Evolutionary conservation across 1,140 invertebrate species (phyloP), one percentile per base, ranked within the genome.

Genomic region (Formica exsecta): DNA sequence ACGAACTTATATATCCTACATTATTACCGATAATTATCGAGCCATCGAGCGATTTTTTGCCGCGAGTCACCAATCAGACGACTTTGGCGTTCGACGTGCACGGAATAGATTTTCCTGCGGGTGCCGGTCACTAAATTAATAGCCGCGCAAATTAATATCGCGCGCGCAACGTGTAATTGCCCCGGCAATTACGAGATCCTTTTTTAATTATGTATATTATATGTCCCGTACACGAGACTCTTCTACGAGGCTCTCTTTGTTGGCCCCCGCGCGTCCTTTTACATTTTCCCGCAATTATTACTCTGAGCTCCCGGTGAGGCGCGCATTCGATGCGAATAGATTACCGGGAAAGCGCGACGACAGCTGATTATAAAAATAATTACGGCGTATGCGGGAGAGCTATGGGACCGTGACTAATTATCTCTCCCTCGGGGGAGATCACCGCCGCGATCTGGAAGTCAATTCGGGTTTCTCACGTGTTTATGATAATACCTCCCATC

Each of bases 301-400:
- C 2, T 16, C n/a, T 65, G 59, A 73, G 61, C 36, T 25, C 51
- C 75, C 29, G 38, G 19, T 13, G 75, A 81, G 70, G 54, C 74
- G 54, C 74, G 84, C 68, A 70, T 85, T 80, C 54, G 88, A 84
- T 22, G 74, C 74, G 85, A 73, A 85, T 81, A 38, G 87, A 90
- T 91, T 88, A 79, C 85, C 62, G 74, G 87, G 90, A 91, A 91
- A 91, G 88, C 85, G 87, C 85, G 90, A 91, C 88, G 90, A 91
- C 90, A 91, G 89, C 66, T 81, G 90, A 90, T 91, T 90, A 89
- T 76, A 87, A 86, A 88, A 91, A 90, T 89, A 88, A 91, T 90
- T 90, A 62, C 70, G 64, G 66, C 57, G 65, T 68, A 48, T n/a
- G 38, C 68, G 51, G 7, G 62, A 25, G 70, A 79, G 74, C 36